A percentile compares a stretch with the other conserved stretches of the same genome.
Conservation (phyloP, 2,113 vertebrate species). For the Carassius gibelio region DNA sequence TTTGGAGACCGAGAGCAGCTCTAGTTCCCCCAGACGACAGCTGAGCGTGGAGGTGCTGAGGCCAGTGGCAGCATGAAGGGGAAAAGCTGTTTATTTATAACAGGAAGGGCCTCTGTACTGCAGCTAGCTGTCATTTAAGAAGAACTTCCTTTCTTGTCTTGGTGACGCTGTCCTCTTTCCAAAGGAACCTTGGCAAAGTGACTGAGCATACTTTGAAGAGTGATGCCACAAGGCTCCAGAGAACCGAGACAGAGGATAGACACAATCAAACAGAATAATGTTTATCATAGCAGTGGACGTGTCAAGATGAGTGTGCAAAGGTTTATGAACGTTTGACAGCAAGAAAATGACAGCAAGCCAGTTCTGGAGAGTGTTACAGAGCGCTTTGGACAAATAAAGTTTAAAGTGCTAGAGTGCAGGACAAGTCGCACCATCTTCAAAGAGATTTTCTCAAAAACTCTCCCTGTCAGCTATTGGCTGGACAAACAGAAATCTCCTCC, state of each 20-base stretch:
- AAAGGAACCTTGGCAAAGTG: slow-evolving; percentile 40
- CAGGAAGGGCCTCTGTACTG: slow-evolving; percentile 59
- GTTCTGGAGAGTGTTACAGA: neutral
- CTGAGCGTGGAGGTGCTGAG: slow-evolving; percentile 68
- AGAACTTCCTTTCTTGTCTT: slow-evolving; percentile 50
- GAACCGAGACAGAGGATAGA: neutral
- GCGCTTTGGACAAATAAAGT: neutral
- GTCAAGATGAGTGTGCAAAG: slow-evolving; percentile 10
- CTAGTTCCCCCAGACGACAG: slow-evolving; percentile 76
- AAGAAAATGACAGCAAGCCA: neutral
- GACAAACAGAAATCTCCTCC: neutral
- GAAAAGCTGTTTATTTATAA: slow-evolving; percentile 74
- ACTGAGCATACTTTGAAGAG: slow-evolving; percentile 36
- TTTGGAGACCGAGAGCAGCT: slow-evolving; percentile 56
- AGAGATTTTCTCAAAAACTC: neutral
- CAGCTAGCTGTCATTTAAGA: slow-evolving; percentile 64
- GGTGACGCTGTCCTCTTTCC: slow-evolving; percentile 34
- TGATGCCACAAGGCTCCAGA: slow-evolving; percentile 30
- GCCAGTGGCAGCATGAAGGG: slow-evolving; percentile 55
- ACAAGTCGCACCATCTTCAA: neutral
- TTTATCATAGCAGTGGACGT: slow-evolving; percentile 4
- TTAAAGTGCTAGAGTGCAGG: neutral
- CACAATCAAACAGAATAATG: slow-evolving; percentile 34
- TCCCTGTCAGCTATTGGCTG: neutral
- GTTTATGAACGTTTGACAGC: slow-evolving; percentile 15